Evolutionary conservation across 37 sponge, comb jelly and placozoan species (phyloP), one percentile per base, ranked within the genome.

Genomic region (Ephydatia muelleri): DNA sequence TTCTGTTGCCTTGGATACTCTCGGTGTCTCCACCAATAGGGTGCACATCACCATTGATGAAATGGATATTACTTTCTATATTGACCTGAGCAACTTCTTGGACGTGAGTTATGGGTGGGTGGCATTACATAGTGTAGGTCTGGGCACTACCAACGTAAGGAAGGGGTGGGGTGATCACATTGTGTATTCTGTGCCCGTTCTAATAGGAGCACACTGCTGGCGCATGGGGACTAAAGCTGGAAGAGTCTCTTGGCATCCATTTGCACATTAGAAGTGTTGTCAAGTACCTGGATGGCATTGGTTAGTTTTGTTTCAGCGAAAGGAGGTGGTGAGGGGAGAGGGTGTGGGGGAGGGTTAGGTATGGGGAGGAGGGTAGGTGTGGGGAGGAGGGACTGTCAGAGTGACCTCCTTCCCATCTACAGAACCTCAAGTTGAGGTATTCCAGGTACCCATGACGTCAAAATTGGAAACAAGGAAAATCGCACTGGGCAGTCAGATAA

Each of bases 1-100:
- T 72, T 25, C n/a, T 13, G n/a, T 43, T 79, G 65, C 80, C 29
- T 6, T 29, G 65, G 23, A 65, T 79, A 49, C 25, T 27, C 8
- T 12, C 11, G 23, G 35, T 77, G 49, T 35, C 22, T 33, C 12
- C 12, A 77, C 67, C 27, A 32, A 39, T 65, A 87, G 94, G 57
- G 37, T 88, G 25, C 85, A 88, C 79, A 90, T 83, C 79, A 79
- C 84, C 0, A 94, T 94, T 71, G 87, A 91, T 88, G 95, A 91
- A 30, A 86, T 91, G 78, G 95, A 94, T 57, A 40, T 91, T 19
- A 76, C 86, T 38, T 65, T 90, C 36, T 75, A 90, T 72, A 88
- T 94, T 43, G 94, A 94, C 68, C 28, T 94, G 72, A 83, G 89
- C 72, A 83, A 70, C 69, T 83, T 83, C 27, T 68, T 89, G 28